Conservation (phyloP, 2,797 vertebrate species). For the Acanthurus tractus region DNA sequence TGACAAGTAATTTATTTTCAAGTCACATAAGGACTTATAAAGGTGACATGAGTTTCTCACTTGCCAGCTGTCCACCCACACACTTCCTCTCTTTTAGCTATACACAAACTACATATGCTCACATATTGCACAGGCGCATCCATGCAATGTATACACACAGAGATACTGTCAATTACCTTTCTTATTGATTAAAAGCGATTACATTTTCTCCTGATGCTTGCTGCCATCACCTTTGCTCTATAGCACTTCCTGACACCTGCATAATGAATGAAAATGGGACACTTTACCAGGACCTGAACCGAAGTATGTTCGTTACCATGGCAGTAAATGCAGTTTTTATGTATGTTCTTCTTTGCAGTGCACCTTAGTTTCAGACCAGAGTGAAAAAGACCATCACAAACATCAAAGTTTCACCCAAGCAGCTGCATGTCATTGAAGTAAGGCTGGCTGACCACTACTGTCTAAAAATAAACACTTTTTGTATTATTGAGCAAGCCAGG, state of each 20-base stretch:
- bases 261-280: slow-evolving; percentile 66
- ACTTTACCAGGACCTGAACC: slow-evolving; percentile 16
- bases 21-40: slow-evolving; percentile 45
- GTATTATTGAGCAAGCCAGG: slow-evolving; percentile 53
- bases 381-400: slow-evolving; percentile 7
- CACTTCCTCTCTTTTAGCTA: not conserved
- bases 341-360: slow-evolving; percentile 27
- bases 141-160: slow-evolving; percentile 2
- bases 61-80: slow-evolving; percentile 40
- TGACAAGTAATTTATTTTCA: slow-evolving; percentile 51
- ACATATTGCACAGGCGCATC: slow-evolving; percentile 12
- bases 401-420: slow-evolving; percentile 12
- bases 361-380: not conserved
- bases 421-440: slow-evolving; percentile 53
- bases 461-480: slow-evolving; percentile 66
- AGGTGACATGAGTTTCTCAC: slow-evolving; percentile 40
- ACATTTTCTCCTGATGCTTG: slow-evolving; percentile 23
- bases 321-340: slow-evolving; percentile 57
- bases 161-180: slow-evolving; percentile 11
- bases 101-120: not conserved
- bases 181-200: slow-evolving; percentile 38
- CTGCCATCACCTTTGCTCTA: slow-evolving; percentile 5
- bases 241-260: slow-evolving; percentile 42
- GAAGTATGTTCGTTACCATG: slow-evolving; percentile 21
- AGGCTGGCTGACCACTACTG: slow-evolving; percentile 31